These are phyloP conservation scores for Neuroterus valhalla DNA, from an alignment of 1,140 invertebrate genomes.

Conservation along the genomic window DNA sequence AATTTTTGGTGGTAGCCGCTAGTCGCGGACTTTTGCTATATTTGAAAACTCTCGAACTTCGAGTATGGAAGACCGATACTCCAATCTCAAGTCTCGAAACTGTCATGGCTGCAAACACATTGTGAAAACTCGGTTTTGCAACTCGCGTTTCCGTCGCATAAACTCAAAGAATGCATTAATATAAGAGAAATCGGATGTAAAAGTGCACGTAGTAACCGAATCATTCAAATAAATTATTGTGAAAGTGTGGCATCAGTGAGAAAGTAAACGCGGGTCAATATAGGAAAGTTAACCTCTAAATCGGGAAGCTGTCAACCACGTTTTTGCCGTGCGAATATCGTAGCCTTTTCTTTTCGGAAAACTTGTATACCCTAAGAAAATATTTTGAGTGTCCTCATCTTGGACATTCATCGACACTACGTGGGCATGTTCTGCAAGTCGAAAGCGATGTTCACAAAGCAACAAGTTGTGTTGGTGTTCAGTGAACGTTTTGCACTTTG, in stretches of 20 bases:
- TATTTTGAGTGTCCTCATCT: conserved; percentile 5
- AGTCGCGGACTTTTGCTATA: no score
- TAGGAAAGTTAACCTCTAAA: conserved; percentile 56
- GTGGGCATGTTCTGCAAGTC: conserved; percentile 55
- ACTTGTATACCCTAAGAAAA: not conserved
- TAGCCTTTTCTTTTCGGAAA: conserved; percentile 43
- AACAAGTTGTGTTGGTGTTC: conserved; percentile 51
- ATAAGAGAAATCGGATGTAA: not conserved
- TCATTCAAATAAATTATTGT: not conserved
- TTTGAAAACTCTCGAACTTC: no score
- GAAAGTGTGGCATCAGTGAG: conserved; percentile 28
- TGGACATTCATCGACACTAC: not conserved
- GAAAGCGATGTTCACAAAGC: conserved; percentile 46
- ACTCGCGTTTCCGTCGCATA: not conserved
- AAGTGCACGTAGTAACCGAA: not conserved
- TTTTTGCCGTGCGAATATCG: conserved; percentile 33
- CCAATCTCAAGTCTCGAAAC: not conserved
- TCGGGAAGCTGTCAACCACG: conserved; percentile 53
- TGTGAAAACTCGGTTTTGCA: not conserved
- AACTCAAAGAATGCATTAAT: not conserved
- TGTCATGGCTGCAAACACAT: conserved; percentile 17
- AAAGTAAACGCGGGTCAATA: not conserved
- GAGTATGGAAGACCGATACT: not conserved
- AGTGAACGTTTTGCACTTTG: conserved; percentile 63
- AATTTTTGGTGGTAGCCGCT: no score